Evolutionary conservation across 2,888 invertebrate species (phyloP), one percentile per base, ranked within the genome.

Genomic region (Pandemis cinnamomeana): DNA sequence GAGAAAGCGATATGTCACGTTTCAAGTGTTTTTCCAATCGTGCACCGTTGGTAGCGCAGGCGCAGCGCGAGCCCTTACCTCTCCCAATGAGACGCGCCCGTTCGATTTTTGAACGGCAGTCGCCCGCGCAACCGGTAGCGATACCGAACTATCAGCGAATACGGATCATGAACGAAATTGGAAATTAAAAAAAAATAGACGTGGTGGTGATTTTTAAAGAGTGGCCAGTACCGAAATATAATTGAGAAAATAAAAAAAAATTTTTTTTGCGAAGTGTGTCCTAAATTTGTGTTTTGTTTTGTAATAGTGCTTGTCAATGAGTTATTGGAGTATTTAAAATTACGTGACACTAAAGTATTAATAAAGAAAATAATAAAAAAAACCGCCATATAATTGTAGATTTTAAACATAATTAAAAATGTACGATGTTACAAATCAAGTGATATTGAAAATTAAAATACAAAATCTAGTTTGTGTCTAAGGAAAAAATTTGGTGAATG

Each of bases 21-120:
- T 46, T 11, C 46, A 5, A 5, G 3, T 46, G 2, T 15, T 53
- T 7, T 7, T 15, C 6, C 20, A 3, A 20, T 55, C 41, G 41
- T 6, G 75, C 71, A 53, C 71, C 75, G 67, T 71, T 64, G 64
- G 66, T 75, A 71, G 62, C 51, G 55, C 72, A 62, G 51, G 3
- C 55, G 20, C 67, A 72, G 75, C 73, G 72, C 48, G 60, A 75
- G 67, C 27, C 69, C 76, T 61, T 72, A 67, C 51, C 6, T 5
- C n/a, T 41, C 0, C 41, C 41, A 55, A 8, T 20, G 20, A 15
- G 60, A 10, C 13, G 13, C 4, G 13, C 10, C 13, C 10, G 36
- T 61, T 61, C n/a, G 13, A n/a, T 5, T 27, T 61, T 61, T 10
- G 13, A n/a, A 11, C 11, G 58, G 58, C 58, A 58, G 58, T 58